Evolutionary conservation across 2,113 vertebrate genomes (phyloP), one percentile per base, ranked within the genome.

Genomic region (Ivindomyrus marchei): DNA sequence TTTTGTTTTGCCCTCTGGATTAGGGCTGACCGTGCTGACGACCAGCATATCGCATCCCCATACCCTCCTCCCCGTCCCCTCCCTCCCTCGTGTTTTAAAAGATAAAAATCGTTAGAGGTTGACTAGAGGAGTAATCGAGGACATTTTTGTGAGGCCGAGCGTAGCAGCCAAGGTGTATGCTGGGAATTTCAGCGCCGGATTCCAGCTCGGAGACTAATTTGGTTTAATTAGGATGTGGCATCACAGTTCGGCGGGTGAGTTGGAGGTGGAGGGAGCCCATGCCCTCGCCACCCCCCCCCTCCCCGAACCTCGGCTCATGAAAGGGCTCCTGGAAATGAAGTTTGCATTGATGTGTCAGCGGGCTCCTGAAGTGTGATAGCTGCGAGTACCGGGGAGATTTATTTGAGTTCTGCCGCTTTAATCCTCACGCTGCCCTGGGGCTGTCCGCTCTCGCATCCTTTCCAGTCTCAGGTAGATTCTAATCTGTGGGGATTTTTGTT

Each of bases 101-200:
- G 92, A 94, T 88, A 91, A 93, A 94, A 94, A 94, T 92, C 90
- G 90, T 92, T 91, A 92, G 91, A 92, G 93, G 93, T 93, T 93
- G 94, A 93, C 93, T 92, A 93, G 92, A 94, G 93, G 93, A 95
- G 94, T 94, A 94, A 94, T 94, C 94, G 92, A 94, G 92, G 93
- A 94, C 90, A 93, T 94, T 92, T 47, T 90, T 89, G 92, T 89
- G 90, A 94, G 93, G 92, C 92, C 91, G 83, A 91, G 85, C 92
- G 89, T 93, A 93, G 93, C 93, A 86, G 90, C n/a, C 58, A 88
- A 92, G 91, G 88, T 74, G 88, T 90, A 92, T 90, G 89, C 70
- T 58, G 93, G 91, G 87, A 17, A 36, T 47, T 88, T 87, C 87
- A 88, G 87, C 86, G 89, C 74, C 53, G 53, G 89, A 90, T 88